phyloP scores from a whole-genome alignment of 2,113 vertebrate species.

The Phoenicopterus ruber region DNA sequence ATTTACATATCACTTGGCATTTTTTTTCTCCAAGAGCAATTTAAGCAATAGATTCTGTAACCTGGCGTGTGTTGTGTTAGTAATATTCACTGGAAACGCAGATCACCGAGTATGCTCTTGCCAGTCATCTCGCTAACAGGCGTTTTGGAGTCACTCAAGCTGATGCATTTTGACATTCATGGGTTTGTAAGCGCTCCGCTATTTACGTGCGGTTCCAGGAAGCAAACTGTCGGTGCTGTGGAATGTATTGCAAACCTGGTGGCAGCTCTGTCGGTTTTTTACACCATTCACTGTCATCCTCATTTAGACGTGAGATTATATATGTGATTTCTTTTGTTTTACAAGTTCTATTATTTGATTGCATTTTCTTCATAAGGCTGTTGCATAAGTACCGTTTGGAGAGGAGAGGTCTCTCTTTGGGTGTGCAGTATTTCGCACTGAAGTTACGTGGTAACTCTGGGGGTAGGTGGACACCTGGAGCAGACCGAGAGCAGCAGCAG shows the following conservation, averaged over 20 bases:
- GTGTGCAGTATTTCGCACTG: background rate
- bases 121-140: background rate
- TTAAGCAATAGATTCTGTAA: conserved; percentile 65
- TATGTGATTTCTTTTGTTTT: conserved; percentile 29
- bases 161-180: conserved; percentile 3
- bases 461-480: background rate
- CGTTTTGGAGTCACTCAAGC: background rate
- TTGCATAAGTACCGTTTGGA: background rate
- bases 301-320: conserved; percentile 35
- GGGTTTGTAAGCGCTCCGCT: conserved; percentile 31
- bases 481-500: background rate
- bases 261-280: conserved; percentile 30
- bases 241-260: conserved; percentile 38
- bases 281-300: conserved; percentile 50
- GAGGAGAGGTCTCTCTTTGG: background rate
- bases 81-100: conserved; percentile 66
- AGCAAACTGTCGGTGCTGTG: conserved; percentile 66
- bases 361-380: background rate
- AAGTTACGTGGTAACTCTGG: background rate
- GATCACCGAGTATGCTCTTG: conserved; percentile 24
- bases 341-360: background rate
- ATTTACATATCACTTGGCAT: conserved; percentile 52
- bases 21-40: conserved; percentile 34
- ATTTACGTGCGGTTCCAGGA: conserved; percentile 36
- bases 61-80: conserved; percentile 50